phyloP scores from a whole-genome alignment of 1,140 invertebrate species.

The Leptestheria dahalacensis region DNA sequence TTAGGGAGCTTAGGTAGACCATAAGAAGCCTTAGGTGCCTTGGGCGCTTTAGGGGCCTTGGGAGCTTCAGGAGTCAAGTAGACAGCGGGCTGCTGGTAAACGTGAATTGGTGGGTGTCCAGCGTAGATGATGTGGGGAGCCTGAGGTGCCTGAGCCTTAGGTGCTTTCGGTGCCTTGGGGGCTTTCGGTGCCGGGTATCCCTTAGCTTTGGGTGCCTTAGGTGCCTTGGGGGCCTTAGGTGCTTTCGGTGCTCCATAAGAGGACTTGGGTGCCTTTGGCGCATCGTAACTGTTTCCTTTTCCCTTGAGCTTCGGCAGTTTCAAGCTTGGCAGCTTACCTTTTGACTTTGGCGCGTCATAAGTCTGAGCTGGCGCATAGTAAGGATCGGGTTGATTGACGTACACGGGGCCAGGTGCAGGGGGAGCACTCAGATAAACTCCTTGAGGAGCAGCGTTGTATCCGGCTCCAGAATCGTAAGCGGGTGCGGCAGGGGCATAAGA shows the following conservation, averaged over 20 bases:
- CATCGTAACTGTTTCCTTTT: slow-evolving; percentile 11
- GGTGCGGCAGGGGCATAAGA: slow-evolving; percentile 6
- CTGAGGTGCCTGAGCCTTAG: slow-evolving; percentile 14
- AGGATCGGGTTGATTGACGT: slow-evolving; percentile 21
- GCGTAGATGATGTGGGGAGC: slow-evolving; percentile 30
- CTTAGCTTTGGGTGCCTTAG: slow-evolving; percentile 19
- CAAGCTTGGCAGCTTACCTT: slow-evolving; percentile 11
- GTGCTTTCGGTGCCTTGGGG: slow-evolving; percentile 13
- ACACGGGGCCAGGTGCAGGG: slow-evolving; percentile 23
- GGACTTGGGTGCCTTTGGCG: slow-evolving; percentile 13
- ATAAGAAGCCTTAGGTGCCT: slow-evolving; percentile 17
- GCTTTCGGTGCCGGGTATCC: slow-evolving; percentile 18
- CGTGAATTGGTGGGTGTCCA: slow-evolving; percentile 30
- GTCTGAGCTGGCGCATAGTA: slow-evolving; percentile 14
- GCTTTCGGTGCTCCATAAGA: slow-evolving; percentile 15
- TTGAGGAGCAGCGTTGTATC: slow-evolving; percentile 16
- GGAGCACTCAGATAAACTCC: slow-evolving; percentile 24
- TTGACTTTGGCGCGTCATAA: slow-evolving; percentile 8
- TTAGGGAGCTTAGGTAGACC: slow-evolving; percentile 1
- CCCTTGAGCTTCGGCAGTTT: slow-evolving; percentile 15
- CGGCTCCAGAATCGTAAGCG: slow-evolving; percentile 10
- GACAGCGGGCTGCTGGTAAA: slow-evolving; percentile 23
- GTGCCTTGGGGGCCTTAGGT: slow-evolving; percentile 17
- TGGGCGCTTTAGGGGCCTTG: slow-evolving; percentile 20
- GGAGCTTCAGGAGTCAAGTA: slow-evolving; percentile 12